Evolutionary conservation across 37 sponge, comb jelly and placozoan species (phyloP), one percentile per base, ranked within the genome.

Genomic region (Tethya wilhelma): DNA sequence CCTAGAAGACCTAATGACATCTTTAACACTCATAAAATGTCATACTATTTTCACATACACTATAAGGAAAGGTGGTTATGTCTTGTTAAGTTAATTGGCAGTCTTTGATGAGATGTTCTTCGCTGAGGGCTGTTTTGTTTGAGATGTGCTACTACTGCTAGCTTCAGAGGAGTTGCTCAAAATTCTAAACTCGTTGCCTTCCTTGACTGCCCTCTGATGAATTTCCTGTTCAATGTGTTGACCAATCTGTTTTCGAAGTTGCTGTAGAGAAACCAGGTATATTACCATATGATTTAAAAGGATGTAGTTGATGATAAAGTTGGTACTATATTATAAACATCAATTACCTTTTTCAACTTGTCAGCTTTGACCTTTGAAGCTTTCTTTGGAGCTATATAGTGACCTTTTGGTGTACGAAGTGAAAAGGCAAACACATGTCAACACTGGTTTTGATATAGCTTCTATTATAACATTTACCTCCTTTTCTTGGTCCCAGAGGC

Each of bases 341-440:
- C 25, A 67, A 42, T 64, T 26, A 81, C 88, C 65, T 80, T 74
- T 22, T 67, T 87, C 41, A 75, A 33, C 33, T 81, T 80, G 0
- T 55, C 76, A 68, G 55, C 71, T n/a, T 74, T 69, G 3, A 75
- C 69, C 11, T 34, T 43, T 25, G 20, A 38, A 25, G 79, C 53
- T 30, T 86, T 86, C 66, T 86, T 86, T 1, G 86, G 86, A 60
- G 86, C 79, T 79, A 86, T 79, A 34, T 45, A 71, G 41, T 71
- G 73, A 59, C 69, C 86, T 86, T 0, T 32, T 72, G 11, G 28
- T 11, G 38, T 32, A 56, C 2, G 22, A 64, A 65, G 19, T 40
- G 19, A 40, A 4, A 7, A 26, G 2, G 28, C 41, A 71, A 45
- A 4, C 45, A 56, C 3, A 31, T 34, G 7, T 31, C 2, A 9